phyloP scores from a whole-genome alignment of 2,888 invertebrate genomes.

The Harpagoxenus sublaevis region DNA sequence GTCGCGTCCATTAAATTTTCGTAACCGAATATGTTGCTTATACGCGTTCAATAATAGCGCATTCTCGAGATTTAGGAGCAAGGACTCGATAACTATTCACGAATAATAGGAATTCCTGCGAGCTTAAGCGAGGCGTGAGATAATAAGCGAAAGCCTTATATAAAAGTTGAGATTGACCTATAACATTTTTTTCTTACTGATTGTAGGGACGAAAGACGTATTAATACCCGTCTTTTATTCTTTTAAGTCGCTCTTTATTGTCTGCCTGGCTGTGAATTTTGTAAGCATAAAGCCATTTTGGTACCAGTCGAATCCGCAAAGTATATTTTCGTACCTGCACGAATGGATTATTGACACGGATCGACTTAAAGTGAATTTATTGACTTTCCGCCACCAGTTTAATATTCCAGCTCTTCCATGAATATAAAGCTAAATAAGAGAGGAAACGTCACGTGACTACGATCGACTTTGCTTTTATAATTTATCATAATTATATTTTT shows the following conservation, averaged over 20 bases:
- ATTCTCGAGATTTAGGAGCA: constrained; percentile 33
- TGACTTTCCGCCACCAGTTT: constrained; percentile 40
- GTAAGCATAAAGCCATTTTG: constrained; percentile 35
- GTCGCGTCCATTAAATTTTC: not conserved
- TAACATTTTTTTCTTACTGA: constrained; percentile 1
- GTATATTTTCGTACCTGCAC: constrained; percentile 40
- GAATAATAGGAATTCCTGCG: constrained; percentile 15
- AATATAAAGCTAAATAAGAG: constrained; percentile 32
- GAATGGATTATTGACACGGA: constrained; percentile 49
- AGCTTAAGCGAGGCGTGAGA: not conserved
- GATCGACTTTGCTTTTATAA: not conserved
- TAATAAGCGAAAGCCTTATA: not conserved
- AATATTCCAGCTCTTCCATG: constrained; percentile 33
- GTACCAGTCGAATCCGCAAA: constrained; percentile 5
- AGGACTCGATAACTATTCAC: constrained; percentile 28
- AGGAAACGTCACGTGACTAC: not conserved
- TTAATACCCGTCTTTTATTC: not conserved
- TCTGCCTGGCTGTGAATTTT: constrained; percentile 26
- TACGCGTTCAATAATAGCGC: constrained; percentile 16
- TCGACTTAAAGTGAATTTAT: constrained; percentile 52
- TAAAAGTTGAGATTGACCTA: not conserved
- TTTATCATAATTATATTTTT: constrained; percentile 7
- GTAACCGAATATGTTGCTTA: not conserved
- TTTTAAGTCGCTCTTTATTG: constrained; percentile 33
- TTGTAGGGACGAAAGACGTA: not conserved